These are phyloP conservation scores for Arnoldichthys spilopterus DNA, from an alignment of 2,797 vertebrate species.

Conservation along the genomic window DNA sequence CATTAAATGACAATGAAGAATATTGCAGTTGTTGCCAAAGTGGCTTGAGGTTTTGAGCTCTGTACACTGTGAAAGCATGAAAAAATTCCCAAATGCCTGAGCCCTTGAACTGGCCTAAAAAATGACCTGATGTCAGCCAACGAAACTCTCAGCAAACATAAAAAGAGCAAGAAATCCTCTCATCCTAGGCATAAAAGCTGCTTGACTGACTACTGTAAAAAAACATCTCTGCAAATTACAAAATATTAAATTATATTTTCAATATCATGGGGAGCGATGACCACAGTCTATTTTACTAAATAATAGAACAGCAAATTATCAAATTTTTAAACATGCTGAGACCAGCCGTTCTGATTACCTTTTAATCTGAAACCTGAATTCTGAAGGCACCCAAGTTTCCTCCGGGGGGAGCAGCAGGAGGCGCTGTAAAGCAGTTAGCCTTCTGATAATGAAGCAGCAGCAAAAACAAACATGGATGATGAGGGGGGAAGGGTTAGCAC, in stretches of 20 bases:
- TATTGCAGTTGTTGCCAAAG: background rate
- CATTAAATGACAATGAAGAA: background rate
- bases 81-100: background rate
- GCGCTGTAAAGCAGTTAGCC: conserved; percentile 78
- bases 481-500: conserved; percentile 58
- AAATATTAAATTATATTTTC: conserved; percentile 38
- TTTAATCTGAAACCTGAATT: conserved; percentile 66
- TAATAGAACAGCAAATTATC: conserved; percentile 61
- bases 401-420: conserved; percentile 60
- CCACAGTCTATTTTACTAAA: conserved; percentile 60
- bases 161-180: conserved; percentile 27
- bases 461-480: conserved; percentile 80
- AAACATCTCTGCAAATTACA: conserved; percentile 24
- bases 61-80: background rate
- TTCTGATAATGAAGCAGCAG: conserved; percentile 73
- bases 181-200: background rate
- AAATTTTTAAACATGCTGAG: conserved; percentile 58
- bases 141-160: conserved; percentile 40
- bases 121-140: conserved; percentile 3
- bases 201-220: conserved; percentile 10
- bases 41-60: background rate
- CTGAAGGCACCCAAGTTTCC: conserved; percentile 52
- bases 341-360: conserved; percentile 64
- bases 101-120: background rate
- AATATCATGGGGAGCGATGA: conserved; percentile 38